Percentiles rank a stretch among this genome's conserved stretches.
These are phyloP conservation scores for Diogma glabrata DNA, from an alignment of 2,888 invertebrate genomes.

Conservation along the genomic window DNA sequence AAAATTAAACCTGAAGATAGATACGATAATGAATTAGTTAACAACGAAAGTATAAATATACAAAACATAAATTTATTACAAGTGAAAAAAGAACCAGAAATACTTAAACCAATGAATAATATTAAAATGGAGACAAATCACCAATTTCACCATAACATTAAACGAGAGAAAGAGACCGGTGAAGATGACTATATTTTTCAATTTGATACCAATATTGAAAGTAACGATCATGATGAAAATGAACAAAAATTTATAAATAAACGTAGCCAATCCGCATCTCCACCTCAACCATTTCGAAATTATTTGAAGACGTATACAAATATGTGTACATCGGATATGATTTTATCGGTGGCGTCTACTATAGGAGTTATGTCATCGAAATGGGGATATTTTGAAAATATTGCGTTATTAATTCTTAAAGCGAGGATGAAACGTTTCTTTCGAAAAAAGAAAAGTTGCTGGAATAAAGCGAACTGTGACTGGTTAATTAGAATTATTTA, in stretches of 20 bases:
- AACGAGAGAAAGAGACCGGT: not conserved
- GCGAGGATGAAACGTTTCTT: not conserved
- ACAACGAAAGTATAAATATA: not conserved
- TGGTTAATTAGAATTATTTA: slow-evolving; percentile 30
- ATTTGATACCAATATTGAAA: not conserved
- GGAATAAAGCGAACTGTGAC: slow-evolving; percentile 15
- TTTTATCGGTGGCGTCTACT: slow-evolving; percentile 13
- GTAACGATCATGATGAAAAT: not conserved
- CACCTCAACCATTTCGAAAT: too few species aligned
- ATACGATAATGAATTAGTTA: not conserved
- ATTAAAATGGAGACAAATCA: not conserved
- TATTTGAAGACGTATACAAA: slow-evolving; percentile 2
- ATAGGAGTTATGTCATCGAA: slow-evolving; percentile 14
- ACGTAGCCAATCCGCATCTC: too few species aligned
- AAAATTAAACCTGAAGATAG: not conserved
- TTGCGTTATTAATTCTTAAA: not conserved
- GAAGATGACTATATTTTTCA: not conserved
- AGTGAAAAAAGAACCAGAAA: not conserved
- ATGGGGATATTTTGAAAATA: slow-evolving; percentile 10
- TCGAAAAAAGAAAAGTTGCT: not conserved
- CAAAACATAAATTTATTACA: not conserved
- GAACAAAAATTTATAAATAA: too few species aligned
- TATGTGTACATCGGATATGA: slow-evolving; percentile 2
- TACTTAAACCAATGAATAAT: slow-evolving; percentile 1
- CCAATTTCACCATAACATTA: not conserved